Conservation (phyloP, 2,888 invertebrate species). For the Trachelus iudaicus region DNA sequence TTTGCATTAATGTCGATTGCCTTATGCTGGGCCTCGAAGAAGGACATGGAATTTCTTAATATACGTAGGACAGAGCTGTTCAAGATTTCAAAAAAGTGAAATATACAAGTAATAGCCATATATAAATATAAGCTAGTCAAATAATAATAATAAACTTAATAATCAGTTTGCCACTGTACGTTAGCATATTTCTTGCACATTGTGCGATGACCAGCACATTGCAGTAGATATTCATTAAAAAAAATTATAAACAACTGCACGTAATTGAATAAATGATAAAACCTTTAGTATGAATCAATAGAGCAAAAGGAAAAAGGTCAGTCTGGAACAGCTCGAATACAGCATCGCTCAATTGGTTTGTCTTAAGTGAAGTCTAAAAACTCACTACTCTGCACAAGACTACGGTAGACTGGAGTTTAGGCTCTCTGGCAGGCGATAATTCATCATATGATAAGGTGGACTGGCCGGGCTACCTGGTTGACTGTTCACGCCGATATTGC, state of each 20-base stretch:
- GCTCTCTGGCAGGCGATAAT: slow-evolving; percentile 77
- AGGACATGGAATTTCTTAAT: slow-evolving; percentile 35
- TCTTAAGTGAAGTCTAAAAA: slow-evolving; percentile 52
- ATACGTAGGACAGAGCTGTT: slow-evolving; percentile 47
- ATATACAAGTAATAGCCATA: slow-evolving; percentile 14
- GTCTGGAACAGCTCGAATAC: slow-evolving; percentile 58
- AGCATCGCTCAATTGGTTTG: slow-evolving; percentile 49
- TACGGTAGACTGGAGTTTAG: slow-evolving; percentile 65
- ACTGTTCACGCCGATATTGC: slow-evolving; percentile 61
- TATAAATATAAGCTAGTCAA: slow-evolving; percentile 19
- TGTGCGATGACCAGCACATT: not conserved
- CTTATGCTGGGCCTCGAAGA: slow-evolving; percentile 40
- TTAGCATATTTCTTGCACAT: not conserved
- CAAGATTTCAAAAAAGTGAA: slow-evolving; percentile 35
- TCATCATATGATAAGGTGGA: slow-evolving; percentile 82
- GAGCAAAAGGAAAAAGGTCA: slow-evolving; percentile 22
- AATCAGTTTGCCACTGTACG: not conserved
- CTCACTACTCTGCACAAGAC: slow-evolving; percentile 51
- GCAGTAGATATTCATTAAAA: not conserved
- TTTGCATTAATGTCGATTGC: slow-evolving; percentile 6
- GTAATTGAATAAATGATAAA: not conserved
- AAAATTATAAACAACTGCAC: not conserved
- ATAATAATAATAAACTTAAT: not conserved
- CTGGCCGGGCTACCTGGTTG: slow-evolving; percentile 74
- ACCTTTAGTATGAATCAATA: not conserved